phyloP scores from a whole-genome alignment of 2,113 vertebrate genomes.

The Sinosuthora webbiana region DNA sequence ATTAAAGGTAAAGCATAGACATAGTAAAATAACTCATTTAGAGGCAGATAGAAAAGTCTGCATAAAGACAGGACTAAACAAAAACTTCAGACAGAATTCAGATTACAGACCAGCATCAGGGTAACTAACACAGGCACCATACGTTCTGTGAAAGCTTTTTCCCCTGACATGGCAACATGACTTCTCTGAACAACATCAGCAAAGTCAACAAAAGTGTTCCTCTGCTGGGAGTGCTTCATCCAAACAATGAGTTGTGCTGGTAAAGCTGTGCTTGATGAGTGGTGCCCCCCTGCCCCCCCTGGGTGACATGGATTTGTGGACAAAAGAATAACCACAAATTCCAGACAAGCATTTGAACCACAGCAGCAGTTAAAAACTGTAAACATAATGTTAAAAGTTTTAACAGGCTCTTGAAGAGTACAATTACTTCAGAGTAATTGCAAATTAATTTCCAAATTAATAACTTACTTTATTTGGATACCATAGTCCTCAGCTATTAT shows the following conservation, averaged over 20 bases:
- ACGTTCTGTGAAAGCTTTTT: background rate
- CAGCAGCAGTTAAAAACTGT: background rate
- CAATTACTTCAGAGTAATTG: background rate
- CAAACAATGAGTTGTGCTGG: slow-evolving; percentile 34
- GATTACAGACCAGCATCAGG: background rate
- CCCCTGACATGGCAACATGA: slow-evolving; percentile 1
- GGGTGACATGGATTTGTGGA: background rate
- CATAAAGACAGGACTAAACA: background rate
- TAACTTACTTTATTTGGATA: background rate
- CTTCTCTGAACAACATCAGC: slow-evolving; percentile 18
- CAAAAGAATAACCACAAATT: slow-evolving; percentile 28
- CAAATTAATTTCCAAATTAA: background rate
- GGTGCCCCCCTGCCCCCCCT: background rate
- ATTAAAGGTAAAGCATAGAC: background rate
- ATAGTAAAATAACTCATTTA: background rate
- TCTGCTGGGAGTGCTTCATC: background rate
- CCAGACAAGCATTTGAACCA: background rate
- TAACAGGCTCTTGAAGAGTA: slow-evolving; percentile 2
- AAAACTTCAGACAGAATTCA: background rate
- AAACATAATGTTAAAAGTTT: background rate
- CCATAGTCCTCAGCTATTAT: background rate
- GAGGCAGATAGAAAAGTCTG: background rate
- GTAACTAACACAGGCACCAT: background rate
- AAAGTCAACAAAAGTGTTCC: slow-evolving; percentile 39
- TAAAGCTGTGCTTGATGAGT: slow-evolving; percentile 3